phyloP scores from a whole-genome alignment of 2,888 invertebrate genomes.

The Leucoma salicis region DNA sequence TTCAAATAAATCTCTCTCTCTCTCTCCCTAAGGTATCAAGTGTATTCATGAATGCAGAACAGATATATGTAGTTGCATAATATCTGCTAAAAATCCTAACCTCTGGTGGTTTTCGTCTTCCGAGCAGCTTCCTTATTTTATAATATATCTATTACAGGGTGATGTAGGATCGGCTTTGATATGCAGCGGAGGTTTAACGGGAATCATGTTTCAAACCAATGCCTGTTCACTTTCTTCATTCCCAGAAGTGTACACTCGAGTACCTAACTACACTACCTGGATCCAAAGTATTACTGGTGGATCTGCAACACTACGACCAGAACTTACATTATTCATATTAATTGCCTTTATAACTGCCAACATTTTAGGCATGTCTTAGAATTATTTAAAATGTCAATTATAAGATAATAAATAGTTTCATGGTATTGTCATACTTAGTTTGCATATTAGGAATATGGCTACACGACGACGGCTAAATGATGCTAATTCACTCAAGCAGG shows the following conservation, averaged over 20 bases:
- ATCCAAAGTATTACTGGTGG: conserved; percentile 43
- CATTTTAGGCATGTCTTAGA: conserved; percentile 18
- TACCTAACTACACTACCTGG: conserved; percentile 52
- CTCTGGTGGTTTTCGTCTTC: no score
- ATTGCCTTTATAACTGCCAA: conserved; percentile 32
- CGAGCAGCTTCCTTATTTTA: neutral
- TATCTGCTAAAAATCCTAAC: no score
- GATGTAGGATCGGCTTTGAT: conserved; percentile 49
- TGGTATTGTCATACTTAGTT: no score
- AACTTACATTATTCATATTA: conserved; percentile 34
- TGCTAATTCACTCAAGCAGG: no score
- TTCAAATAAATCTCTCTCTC: no score
- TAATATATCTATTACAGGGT: conserved; percentile 35
- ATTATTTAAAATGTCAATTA: neutral
- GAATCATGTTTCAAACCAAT: conserved; percentile 42
- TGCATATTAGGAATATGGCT: no score
- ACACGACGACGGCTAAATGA: no score
- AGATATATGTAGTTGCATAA: no score
- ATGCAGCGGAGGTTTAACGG: conserved; percentile 47
- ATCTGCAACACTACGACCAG: conserved; percentile 37
- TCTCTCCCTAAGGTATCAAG: no score
- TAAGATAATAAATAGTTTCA: no score
- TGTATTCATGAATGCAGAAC: no score
- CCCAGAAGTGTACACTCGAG: conserved; percentile 55
- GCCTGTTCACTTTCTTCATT: conserved; percentile 29